Base-by-base conservation (phyloP, 2,888 invertebrate species). In the Cloeon dipterum region DNA sequence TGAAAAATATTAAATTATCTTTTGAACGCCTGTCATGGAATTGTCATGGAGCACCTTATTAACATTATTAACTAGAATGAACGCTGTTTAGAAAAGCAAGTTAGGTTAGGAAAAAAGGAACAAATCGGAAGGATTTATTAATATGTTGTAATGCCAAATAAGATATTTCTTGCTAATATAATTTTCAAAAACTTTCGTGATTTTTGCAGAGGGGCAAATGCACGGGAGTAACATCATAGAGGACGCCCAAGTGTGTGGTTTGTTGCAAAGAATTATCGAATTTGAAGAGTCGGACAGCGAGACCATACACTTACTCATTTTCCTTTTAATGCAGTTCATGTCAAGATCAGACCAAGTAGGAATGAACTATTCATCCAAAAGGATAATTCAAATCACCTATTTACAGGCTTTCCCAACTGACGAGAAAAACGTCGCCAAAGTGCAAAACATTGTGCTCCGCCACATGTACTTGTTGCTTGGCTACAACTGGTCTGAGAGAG, bases 301-400 rank as follows among this genome's bases (percentile, higher is more conserved):
- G 58, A 94, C 96, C 1, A 82, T 91, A 47, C 93, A 94, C 54
- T 62, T 94, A 19, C 62, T 96, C 25, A 81, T 94, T 10, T 86
- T 91, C 48, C 65, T 98, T n/a, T 68, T 98, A 11, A 91, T 96
- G 81, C 93, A 93, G 62, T 94, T 93, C 55, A 64, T 94, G 52
- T 85, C 89, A 1, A 64, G 75, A 47, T 68, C 71, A 18, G 77
- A 79, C 52, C 74, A 75, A 55, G 63, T 62, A 48, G 46, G 47
- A 44, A 17, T 19, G 34, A 16, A 38, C 42, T 25, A 16, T 36
- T 18, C 21, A 39, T 14, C 13, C 4, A 38, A 25, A 23, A n/a
- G 25, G 10, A 10, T 3, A n/a, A 17, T 39, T 13, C 14, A 34
- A 32, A 16, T 8, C 7, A 39, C 17, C 8, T 40, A 23, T 18